These are phyloP conservation scores for Perizoma flavofasciatum DNA, from an alignment of 2,888 invertebrate species.

Conservation along the genomic window DNA sequence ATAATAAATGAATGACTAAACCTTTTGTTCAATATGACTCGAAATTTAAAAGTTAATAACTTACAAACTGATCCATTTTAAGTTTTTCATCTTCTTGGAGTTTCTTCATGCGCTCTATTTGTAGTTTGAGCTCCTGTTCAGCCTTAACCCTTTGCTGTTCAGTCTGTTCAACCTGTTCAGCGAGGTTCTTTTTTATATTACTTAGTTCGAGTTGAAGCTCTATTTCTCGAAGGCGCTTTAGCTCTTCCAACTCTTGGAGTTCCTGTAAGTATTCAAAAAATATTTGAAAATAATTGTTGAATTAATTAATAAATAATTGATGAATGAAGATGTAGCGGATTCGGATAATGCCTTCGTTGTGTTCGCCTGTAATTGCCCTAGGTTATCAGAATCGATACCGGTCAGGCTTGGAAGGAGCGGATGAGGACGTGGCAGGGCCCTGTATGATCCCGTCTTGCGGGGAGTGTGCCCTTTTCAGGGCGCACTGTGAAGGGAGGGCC, in stretches of 20 bases:
- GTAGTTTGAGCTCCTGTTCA: slow-evolving; percentile 60
- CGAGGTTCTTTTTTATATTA: slow-evolving; percentile 65
- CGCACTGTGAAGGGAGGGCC: no score
- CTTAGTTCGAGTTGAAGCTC: slow-evolving; percentile 66
- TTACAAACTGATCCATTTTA: slow-evolving; percentile 68
- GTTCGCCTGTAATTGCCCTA: no score
- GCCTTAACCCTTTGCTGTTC: slow-evolving; percentile 66
- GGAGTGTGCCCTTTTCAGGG: no score
- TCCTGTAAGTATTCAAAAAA: slow-evolving; percentile 52
- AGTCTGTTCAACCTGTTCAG: slow-evolving; percentile 67
- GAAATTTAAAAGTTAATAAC: slow-evolving; percentile 10
- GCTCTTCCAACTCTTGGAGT: slow-evolving; percentile 64
- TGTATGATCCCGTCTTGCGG: no score
- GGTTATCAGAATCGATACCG: no score
- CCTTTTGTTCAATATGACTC: no score
- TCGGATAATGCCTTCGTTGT: no score
- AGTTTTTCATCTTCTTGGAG: slow-evolving; percentile 65
- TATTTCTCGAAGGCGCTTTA: slow-evolving; percentile 62
- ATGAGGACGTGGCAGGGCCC: no score
- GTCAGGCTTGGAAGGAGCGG: no score
- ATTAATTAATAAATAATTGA: not conserved
- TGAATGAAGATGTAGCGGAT: not conserved
- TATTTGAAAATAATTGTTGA: not conserved
- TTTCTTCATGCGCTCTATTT: slow-evolving; percentile 68
- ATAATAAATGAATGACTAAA: no score